Evolutionary conservation across 2,113 vertebrate species (phyloP).

Genomic region (Siphamia tubifer): DNA sequence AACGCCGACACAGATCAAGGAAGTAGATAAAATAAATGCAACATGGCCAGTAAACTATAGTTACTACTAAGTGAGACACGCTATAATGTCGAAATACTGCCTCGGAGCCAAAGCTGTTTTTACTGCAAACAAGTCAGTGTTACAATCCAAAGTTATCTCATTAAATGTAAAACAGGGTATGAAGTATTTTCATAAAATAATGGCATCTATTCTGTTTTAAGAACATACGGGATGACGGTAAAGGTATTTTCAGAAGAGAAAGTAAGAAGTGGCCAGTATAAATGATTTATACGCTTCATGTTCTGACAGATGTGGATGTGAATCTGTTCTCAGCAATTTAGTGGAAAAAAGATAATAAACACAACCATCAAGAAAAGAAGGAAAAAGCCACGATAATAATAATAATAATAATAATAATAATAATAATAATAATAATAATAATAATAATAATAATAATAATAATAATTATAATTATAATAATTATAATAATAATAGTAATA

Average conservation of each 20-base stretch:
- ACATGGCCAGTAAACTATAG: conserved; percentile 42
- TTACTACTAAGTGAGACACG: conserved; percentile 23
- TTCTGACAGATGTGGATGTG: not conserved
- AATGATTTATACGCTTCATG: conserved; percentile 25
- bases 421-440: too few species aligned
- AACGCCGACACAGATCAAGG: conserved; percentile 16
- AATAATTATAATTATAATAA: too few species aligned
- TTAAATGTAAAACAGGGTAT: conserved; percentile 41
- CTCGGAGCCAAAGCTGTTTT: conserved; percentile 32
- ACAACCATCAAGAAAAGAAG: not conserved
- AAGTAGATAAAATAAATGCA: conserved; percentile 32
- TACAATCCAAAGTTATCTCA: conserved; percentile 52
- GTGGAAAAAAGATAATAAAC: not conserved
- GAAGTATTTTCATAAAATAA: conserved; percentile 35
- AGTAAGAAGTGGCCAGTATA: conserved; percentile 27
- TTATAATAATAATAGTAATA: too few species aligned
- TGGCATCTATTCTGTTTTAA: conserved; percentile 24
- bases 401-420: too few species aligned
- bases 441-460: too few species aligned
- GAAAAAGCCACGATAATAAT: too few species aligned
- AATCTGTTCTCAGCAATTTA: conserved; percentile 15
- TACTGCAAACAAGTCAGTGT: conserved; percentile 42
- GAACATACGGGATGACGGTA: conserved; percentile 20
- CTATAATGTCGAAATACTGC: conserved; percentile 32
- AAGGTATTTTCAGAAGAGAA: conserved; percentile 22